Conservation (phyloP, 2,888 invertebrate species). For the Hyposoter didymator region DNA sequence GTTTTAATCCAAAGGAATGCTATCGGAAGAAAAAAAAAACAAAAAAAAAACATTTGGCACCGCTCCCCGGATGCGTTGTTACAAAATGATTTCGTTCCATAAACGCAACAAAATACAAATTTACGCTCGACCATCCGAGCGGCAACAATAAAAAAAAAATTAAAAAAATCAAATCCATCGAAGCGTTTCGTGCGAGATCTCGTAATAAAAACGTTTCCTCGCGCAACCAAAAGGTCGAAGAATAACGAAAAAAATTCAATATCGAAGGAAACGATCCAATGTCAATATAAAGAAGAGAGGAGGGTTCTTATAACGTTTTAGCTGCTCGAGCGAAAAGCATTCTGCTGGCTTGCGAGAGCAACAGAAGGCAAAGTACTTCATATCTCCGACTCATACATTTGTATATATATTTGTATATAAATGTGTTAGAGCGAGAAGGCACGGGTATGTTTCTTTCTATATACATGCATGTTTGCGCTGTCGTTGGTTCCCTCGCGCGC, state of each 20-base stretch:
- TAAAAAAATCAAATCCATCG: not conserved
- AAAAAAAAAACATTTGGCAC: not conserved
- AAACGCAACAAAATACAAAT: not conserved
- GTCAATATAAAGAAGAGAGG: conserved; percentile 16
- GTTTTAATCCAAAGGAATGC: no score
- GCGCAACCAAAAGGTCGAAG: not conserved
- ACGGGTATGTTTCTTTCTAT: conserved; percentile 1
- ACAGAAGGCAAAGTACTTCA: conserved; percentile 40
- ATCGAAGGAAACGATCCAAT: not conserved
- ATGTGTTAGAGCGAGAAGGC: not conserved
- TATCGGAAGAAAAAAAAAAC: not conserved
- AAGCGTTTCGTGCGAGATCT: not conserved
- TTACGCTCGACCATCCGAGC: not conserved
- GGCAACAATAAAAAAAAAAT: no score
- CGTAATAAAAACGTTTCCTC: not conserved
- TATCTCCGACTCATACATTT: not conserved
- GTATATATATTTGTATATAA: not conserved
- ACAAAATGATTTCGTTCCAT: not conserved
- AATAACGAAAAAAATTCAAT: not conserved
- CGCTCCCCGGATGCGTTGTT: not conserved
- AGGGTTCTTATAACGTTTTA: conserved; percentile 44
- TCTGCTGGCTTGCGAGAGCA: not conserved
- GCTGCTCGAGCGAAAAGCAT: conserved; percentile 17
- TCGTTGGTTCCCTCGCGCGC: conserved; percentile 47
- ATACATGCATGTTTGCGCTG: conserved; percentile 27